Percentiles rank a stretch among this genome's conserved stretches.
phyloP scores from a whole-genome alignment of 2,797 vertebrate species.

The Sebastes itinus region DNA sequence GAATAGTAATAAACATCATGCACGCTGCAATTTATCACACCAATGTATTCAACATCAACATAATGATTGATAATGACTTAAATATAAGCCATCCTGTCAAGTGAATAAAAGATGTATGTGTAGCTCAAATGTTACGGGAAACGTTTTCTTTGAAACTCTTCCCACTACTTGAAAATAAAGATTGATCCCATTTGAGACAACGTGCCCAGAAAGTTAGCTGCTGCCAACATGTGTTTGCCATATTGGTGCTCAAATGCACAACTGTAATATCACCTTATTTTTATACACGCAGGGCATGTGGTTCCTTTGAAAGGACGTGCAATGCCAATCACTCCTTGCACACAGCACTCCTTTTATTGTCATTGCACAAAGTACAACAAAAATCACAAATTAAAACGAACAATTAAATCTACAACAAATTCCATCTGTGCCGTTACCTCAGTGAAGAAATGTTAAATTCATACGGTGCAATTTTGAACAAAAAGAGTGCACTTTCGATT shows the following conservation, averaged over 20 bases:
- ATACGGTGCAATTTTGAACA: neutral
- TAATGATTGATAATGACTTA: conserved; percentile 49
- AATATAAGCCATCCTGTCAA: conserved; percentile 85
- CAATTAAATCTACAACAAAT: neutral
- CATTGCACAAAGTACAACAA: neutral
- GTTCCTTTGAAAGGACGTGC: conserved; percentile 38
- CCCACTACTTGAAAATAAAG: conserved; percentile 83
- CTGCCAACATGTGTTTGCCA: conserved; percentile 91
- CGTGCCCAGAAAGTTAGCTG: conserved; percentile 79
- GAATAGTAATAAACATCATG: conserved; percentile 79
- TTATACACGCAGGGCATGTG: conserved; percentile 43
- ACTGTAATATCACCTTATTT: conserved; percentile 63
- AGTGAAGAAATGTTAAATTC: neutral
- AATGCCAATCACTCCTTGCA: conserved; percentile 4
- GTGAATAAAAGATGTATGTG: conserved; percentile 84
- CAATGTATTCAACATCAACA: conserved; percentile 58
- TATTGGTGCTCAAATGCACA: conserved; percentile 78
- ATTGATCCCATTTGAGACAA: conserved; percentile 80
- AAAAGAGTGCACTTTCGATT: neutral
- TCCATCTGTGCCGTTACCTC: neutral
- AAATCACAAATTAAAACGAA: neutral
- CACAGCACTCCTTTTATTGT: neutral
- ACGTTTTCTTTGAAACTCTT: conserved; percentile 88
- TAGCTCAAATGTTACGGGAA: conserved; percentile 86
- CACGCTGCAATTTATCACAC: conserved; percentile 70